A percentile compares a stretch with the other conserved stretches of the same genome.
Evolutionary conservation across 2,888 invertebrate species (phyloP).

Genomic region (Tiphia femorata): DNA sequence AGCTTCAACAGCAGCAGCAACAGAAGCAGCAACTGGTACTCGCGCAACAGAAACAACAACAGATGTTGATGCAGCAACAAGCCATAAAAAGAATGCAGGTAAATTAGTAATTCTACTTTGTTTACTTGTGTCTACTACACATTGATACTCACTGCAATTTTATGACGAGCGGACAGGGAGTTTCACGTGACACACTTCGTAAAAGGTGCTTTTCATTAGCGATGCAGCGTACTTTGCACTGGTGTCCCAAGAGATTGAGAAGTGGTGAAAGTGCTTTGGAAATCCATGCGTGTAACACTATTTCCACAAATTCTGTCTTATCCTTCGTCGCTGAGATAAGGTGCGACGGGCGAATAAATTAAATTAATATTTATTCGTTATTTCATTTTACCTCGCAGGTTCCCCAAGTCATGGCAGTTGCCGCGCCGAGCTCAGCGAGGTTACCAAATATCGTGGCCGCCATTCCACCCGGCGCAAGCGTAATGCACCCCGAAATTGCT

Average conservation of each 20-base stretch:
- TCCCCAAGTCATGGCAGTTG: slow-evolving; percentile 33
- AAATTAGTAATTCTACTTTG: slow-evolving; percentile 11
- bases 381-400: slow-evolving; percentile 25
- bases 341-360: too few species aligned
- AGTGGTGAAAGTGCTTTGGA: too few species aligned
- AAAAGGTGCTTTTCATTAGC: not conserved
- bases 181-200: not conserved
- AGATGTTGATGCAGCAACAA: slow-evolving; percentile 33
- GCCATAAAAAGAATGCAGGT: slow-evolving; percentile 59
- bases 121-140: not conserved
- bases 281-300: too few species aligned
- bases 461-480: slow-evolving; percentile 43
- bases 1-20: slow-evolving; percentile 44
- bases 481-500: slow-evolving; percentile 18
- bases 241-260: too few species aligned
- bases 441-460: slow-evolving; percentile 52
- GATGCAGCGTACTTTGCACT: too few species aligned
- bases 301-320: too few species aligned
- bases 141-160: too few species aligned
- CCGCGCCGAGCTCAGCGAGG: slow-evolving; percentile 30
- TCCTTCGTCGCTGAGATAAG: too few species aligned
- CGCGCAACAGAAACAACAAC: slow-evolving; percentile 29
- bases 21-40: slow-evolving; percentile 38
- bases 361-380: not conserved
- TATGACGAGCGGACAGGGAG: not conserved